A percentile compares a stretch with the other conserved stretches of the same genome.
Conservation (phyloP, 2,113 vertebrate genomes). For the Salvelinus namaycush region DNA sequence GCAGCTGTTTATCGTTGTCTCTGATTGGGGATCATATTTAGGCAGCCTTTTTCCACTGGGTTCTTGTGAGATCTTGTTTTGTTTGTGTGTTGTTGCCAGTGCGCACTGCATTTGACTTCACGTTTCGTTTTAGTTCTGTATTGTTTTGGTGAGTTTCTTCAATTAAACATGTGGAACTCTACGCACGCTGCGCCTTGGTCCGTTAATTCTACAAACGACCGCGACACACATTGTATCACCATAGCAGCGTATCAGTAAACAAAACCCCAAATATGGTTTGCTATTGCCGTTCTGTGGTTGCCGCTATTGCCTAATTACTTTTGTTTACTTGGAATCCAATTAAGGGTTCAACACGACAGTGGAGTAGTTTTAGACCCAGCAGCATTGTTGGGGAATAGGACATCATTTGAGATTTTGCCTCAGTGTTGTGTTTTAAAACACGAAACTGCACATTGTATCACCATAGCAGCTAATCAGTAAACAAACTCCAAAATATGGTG, state of each 20-base stretch:
- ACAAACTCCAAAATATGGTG: slow-evolving; percentile 13
- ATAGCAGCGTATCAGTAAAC: slow-evolving; percentile 24
- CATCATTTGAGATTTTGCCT: not conserved
- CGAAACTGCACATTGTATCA: slow-evolving; percentile 10
- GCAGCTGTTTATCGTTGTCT: no score
- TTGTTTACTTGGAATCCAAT: slow-evolving; percentile 60
- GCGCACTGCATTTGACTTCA: no score
- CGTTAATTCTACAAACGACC: no score
- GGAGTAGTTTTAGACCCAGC: slow-evolving; percentile 42
- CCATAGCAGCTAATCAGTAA: slow-evolving; percentile 24
- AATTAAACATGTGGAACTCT: no score
- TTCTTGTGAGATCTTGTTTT: no score
- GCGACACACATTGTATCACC: slow-evolving; percentile 6
- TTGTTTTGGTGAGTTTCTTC: no score
- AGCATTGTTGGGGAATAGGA: slow-evolving; percentile 28
- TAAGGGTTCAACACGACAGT: slow-evolving; percentile 55
- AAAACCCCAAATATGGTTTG: slow-evolving; percentile 17
- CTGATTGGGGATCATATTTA: no score
- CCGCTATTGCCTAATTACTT: slow-evolving; percentile 58
- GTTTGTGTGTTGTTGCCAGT: no score
- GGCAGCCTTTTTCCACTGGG: no score
- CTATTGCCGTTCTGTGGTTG: slow-evolving; percentile 32
- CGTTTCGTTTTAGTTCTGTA: no score
- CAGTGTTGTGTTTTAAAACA: not conserved
- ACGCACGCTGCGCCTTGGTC: no score